Evolutionary conservation across 2,888 invertebrate genomes (phyloP).

Genomic region (Seladonia tumulorum): DNA sequence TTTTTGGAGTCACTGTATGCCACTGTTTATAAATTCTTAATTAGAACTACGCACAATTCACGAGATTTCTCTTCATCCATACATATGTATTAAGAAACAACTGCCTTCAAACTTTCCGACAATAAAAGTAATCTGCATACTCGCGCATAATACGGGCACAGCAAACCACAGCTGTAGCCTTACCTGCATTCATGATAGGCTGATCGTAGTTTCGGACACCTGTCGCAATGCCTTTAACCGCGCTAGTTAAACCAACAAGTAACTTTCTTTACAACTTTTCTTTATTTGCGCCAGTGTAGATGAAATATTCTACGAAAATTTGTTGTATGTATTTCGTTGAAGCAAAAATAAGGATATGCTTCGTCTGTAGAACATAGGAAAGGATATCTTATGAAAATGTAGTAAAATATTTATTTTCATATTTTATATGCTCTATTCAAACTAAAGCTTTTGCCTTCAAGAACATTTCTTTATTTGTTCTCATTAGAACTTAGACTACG

Average conservation of each 20-base stretch:
- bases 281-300: neutral
- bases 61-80: neutral
- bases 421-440: too few relatives aligned
- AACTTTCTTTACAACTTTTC: neutral
- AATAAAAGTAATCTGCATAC: slow-evolving; percentile 8
- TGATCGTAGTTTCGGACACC: slow-evolving; percentile 1
- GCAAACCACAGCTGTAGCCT: neutral
- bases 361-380: neutral
- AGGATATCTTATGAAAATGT: too few relatives aligned
- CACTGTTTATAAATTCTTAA: neutral
- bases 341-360: neutral
- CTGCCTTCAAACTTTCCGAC: neutral
- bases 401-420: too few relatives aligned
- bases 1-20: neutral
- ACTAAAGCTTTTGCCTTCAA: too few relatives aligned
- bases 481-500: too few relatives aligned
- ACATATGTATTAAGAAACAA: neutral
- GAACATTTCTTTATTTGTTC: too few relatives aligned
- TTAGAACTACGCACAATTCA: neutral
- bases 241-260: neutral
- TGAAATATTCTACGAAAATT: neutral
- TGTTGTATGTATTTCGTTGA: neutral
- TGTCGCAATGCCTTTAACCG: neutral
- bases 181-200: neutral
- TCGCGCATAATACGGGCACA: neutral